Evolutionary conservation across 1,140 invertebrate genomes (phyloP).

Genomic region (Delia radicum): DNA sequence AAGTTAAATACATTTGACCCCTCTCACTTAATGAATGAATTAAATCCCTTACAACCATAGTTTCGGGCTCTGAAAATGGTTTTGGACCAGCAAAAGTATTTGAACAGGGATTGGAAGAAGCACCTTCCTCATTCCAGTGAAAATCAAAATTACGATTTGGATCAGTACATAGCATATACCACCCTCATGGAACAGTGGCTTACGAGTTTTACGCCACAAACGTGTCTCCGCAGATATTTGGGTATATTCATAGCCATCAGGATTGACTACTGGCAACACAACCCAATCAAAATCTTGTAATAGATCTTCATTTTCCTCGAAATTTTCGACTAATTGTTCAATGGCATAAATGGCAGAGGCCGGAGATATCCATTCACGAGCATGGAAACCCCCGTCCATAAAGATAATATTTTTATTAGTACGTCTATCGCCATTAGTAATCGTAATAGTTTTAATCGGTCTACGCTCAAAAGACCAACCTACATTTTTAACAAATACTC

Average conservation of each 20-base stretch:
- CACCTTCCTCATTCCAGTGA: conserved; percentile 67
- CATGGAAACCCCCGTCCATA: conserved; percentile 64
- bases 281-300: conserved; percentile 63
- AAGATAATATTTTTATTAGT: conserved; percentile 59
- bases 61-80: conserved; percentile 74
- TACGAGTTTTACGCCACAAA: conserved; percentile 60
- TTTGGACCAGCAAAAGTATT: conserved; percentile 67
- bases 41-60: conserved; percentile 56
- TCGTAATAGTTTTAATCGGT: conserved; percentile 59
- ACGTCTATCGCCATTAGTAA: conserved; percentile 53
- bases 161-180: conserved; percentile 62
- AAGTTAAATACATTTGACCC: conserved; percentile 66
- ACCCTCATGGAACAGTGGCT: conserved; percentile 30
- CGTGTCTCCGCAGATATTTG: conserved; percentile 53
- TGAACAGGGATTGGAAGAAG: conserved; percentile 65
- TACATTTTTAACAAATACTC: conserved; percentile 54
- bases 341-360: conserved; percentile 66
- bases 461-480: conserved; percentile 58
- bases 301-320: conserved; percentile 55
- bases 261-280: conserved; percentile 61
- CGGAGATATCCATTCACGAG: conserved; percentile 72
- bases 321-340: conserved; percentile 63
- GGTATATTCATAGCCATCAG: conserved; percentile 58
- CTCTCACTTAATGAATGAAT: conserved; percentile 58
- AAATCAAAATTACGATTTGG: conserved; percentile 68